Evolutionary conservation across 92 coral and sea anemone species (phyloP), one percentile per base, ranked within the genome.

Genomic region (Metridium senile): DNA sequence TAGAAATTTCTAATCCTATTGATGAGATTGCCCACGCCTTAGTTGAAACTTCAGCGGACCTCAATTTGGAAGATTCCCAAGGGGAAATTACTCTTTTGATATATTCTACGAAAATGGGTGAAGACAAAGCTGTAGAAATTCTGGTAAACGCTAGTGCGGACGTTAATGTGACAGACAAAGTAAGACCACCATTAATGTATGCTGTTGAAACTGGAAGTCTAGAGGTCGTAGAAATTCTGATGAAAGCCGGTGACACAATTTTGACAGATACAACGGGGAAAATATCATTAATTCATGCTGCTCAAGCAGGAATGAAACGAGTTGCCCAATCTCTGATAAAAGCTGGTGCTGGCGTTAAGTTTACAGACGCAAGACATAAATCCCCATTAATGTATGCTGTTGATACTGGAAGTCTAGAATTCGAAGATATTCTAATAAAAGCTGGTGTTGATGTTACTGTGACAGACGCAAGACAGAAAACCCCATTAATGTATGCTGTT

Each of bases 221-320:
- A 1, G 23, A 31, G 47, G n/a, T 70, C 34, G 26, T 33, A 13
- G 25, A 25, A 46, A 21, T n/a, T 0, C 62, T 72, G n/a, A 54
- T 72, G 22, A 57, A 77, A 32, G 65, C 43, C 32, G 82, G 26
- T 29, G 82, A 43, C 26, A 17, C 52, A 8, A 33, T 43, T 58
- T 21, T 21, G 8, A 21, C 20, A 11, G 82, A 45, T 52, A 25
- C 1, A 1, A 54, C 43, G 4, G 20, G 62, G 17, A 33, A 49
- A 72, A 52, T 64, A 39, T 45, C 66, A 52, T 54, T 72, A 29
- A 54, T 52, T 8, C 13, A 72, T 28, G 76, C 76, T 10, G 65
- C 39, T 27, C 19, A 72, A 29, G 17, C 34, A 25, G 49, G 23
- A 72, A 56, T 51, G 9, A 28, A 72, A 17, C 16, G 20, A 22